A percentile compares a stretch with the other conserved stretches of the same genome.
These are phyloP conservation scores for Alethe diademata DNA, from an alignment of 2,113 vertebrate species.

Conservation along the genomic window DNA sequence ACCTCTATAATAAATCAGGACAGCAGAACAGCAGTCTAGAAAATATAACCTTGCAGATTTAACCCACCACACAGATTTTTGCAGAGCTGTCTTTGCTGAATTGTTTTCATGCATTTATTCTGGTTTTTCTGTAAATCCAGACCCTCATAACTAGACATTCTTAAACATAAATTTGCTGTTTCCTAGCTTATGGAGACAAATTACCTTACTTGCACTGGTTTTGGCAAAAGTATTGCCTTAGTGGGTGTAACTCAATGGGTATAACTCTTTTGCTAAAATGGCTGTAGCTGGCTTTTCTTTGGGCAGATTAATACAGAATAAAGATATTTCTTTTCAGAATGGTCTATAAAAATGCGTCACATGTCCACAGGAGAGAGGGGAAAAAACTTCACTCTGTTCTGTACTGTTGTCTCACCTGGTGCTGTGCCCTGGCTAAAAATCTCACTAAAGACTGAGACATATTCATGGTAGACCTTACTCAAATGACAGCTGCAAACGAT, in stretches of 20 bases:
- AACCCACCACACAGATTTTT: neutral
- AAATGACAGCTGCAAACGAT: neutral
- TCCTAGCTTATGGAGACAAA: neutral
- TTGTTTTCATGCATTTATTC: neutral
- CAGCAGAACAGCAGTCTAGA: neutral
- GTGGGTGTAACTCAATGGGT: neutral
- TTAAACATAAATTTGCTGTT: neutral
- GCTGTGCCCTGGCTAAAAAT: neutral
- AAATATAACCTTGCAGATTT: neutral
- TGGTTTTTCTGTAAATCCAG: neutral
- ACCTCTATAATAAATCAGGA: neutral
- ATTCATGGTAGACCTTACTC: neutral
- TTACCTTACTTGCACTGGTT: neutral
- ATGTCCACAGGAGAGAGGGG: neutral
- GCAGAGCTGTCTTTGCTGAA: neutral
- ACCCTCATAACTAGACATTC: neutral
- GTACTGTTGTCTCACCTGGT: neutral
- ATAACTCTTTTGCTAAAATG: neutral
- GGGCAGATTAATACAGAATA: neutral
- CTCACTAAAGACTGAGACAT: neutral
- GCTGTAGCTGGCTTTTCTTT: neutral
- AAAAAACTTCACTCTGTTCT: neutral
- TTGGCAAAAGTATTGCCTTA: neutral
- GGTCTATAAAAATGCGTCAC: neutral
- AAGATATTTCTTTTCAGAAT: neutral